Evolutionary conservation across 2,888 invertebrate genomes (phyloP), one percentile per base, ranked within the genome.

Genomic region (Drosophila putrida): DNA sequence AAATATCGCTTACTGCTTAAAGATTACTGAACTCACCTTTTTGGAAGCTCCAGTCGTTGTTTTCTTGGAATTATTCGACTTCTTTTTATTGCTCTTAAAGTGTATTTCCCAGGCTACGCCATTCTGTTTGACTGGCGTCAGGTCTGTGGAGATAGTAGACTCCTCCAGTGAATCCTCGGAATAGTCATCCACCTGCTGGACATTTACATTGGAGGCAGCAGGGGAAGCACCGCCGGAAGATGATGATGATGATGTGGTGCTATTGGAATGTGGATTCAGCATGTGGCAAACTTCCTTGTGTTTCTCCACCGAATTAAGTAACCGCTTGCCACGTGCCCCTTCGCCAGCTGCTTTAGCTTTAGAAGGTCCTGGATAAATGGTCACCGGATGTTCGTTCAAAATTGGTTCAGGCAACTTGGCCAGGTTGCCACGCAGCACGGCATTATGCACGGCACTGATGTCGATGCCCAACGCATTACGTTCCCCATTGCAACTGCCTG

Each of bases 81-180:
- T 79, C 62, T 86, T 83, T 25, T 75, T 86, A 51, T 78, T 88
- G 72, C 71, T 95, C 90, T 95, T 95, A 84, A 97, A 94, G 72
- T 96, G 95, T 74, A 97, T 96, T 93, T 97, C 96, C 97, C 97
- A 97, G 73, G 97, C 96, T 81, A 97, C 96, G 90, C 96, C 96
- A 90, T 95, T 95, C 86, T 96, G 94, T 93, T 96, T 96, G 90
- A 95, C 95, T 82, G 94, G 94, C 75, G 94, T 94, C 63, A 93
- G 92, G 38, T 94, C 94, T 11, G 91, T 92, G 13, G 92, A 91
- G 72, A 94, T 90, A 47, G 93, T 92, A 5, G 92, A 92, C 71
- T 91, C 96, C 92, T 97, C 97, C 74, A 96, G 92, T 15, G 97
- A 97, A 92, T 97, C 97, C 91, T 97, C 97, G 27, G 96, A 97